Percentiles rank a stretch among this genome's conserved stretches.
Conservation (phyloP, 2,113 vertebrate species). For the Ardeotis arabs region DNA sequence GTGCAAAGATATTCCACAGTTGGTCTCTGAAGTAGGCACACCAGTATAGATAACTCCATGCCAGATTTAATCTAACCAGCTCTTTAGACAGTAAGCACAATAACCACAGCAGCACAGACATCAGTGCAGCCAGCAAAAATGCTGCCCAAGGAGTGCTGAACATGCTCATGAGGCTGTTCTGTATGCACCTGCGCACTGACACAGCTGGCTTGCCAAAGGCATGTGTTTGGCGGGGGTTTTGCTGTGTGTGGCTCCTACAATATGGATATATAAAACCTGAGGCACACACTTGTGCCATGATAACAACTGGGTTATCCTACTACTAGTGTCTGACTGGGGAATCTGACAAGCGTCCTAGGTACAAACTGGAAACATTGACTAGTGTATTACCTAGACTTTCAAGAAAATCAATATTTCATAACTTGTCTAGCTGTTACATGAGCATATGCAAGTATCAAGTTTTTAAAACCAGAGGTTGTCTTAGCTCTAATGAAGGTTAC, state of each 20-base stretch:
- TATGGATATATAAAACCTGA: background rate
- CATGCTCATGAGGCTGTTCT: background rate
- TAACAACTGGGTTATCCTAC: background rate
- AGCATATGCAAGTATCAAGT: too few species aligned
- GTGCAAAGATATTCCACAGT: background rate
- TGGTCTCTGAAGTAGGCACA: background rate
- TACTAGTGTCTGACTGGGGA: background rate
- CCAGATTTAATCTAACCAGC: background rate
- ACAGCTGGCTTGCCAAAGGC: background rate
- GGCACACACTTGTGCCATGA: background rate
- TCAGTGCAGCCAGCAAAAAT: background rate
- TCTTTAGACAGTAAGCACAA: background rate
- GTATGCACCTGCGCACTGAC: background rate
- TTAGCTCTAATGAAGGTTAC: too few species aligned
- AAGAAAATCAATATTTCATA: too few species aligned
- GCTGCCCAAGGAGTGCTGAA: background rate
- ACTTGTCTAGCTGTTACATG: too few species aligned
- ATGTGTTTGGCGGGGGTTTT: rapidly evolving
- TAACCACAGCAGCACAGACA: background rate
- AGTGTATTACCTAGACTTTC: too few species aligned
- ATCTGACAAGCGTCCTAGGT: background rate
- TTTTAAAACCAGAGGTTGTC: too few species aligned
- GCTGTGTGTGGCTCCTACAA: background rate
- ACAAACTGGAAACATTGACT: too few species aligned
- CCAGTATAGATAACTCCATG: background rate